Evolutionary conservation across 2,113 vertebrate genomes (phyloP), one percentile per base, ranked within the genome.

Genomic region (Garra rufa): DNA sequence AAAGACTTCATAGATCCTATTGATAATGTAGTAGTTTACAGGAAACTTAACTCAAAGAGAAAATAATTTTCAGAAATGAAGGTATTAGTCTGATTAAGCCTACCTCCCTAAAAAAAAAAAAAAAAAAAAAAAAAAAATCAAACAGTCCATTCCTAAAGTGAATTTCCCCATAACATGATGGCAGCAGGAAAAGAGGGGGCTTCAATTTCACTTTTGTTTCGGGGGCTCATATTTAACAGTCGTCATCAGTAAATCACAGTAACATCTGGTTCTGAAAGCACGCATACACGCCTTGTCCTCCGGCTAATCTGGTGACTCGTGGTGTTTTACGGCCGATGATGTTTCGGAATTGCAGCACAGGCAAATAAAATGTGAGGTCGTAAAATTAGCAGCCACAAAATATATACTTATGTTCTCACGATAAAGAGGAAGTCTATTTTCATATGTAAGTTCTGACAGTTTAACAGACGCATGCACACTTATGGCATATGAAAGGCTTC

Each of bases 381-480:
- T 94, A 94, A 94, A 95, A 94, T 94, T 93, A 94, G 92, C 93
- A 94, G 93, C 93, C 92, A 76, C 94, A 92, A 93, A 93, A 94
- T 92, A 95, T 94, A 92, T 93, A 93, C 92, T 94, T 92, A 91
- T 91, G 92, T 92, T 93, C 91, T 91, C 89, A 92, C 85, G 89
- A 91, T 90, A 91, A 90, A 70, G 90, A 91, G 83, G 85, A 89
- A 84, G 86, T 89, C 91, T 89, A 93, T 93, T 92, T 93, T 90
- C 90, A 93, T 92, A 90, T 84, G 81, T 21, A 34, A n/a, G 46
- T 55, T 69, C 79, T 70, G 79, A 82, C 79, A 70, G 63, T 71
- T 82, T 82, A 70, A 71, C 46, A 80, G 46, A 85, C 76, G 80
- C 52, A 90, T 26, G n/a, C 84, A 87, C 87, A 87, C 87, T 90